phyloP scores from a whole-genome alignment of 2,797 vertebrate species.

The Cryptoblepharus egeriae region DNA sequence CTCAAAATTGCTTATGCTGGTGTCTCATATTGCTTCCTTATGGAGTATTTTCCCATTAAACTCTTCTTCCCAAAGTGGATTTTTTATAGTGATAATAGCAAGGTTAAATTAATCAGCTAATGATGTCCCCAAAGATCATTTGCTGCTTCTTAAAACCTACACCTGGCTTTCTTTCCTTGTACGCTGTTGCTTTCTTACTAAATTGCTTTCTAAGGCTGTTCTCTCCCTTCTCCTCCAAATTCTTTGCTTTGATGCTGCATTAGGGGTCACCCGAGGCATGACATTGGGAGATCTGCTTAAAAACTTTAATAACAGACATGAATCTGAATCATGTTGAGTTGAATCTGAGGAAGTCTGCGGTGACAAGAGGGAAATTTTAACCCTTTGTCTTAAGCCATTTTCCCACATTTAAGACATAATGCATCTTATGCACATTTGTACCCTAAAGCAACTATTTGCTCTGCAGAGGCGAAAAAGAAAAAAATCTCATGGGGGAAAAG shows the following conservation, averaged over 20 bases:
- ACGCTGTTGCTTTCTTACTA: not conserved
- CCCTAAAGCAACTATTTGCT: too few relatives aligned
- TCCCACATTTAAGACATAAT: too few relatives aligned
- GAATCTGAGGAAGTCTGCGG: not conserved
- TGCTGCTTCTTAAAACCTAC: not conserved
- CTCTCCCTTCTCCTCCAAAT: fast-evolving
- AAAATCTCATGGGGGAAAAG: too few relatives aligned
- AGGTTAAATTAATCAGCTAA: not conserved
- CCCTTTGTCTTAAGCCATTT: not conserved
- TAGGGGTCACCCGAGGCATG: not conserved
- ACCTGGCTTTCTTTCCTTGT: constrained; percentile 5
- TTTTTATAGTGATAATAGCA: not conserved
- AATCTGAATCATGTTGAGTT: too few relatives aligned
- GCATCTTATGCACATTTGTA: not conserved
- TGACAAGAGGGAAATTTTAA: not conserved
- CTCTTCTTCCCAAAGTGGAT: constrained; percentile 4
- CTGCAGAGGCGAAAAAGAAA: too few relatives aligned
- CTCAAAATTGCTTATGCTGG: constrained; percentile 30
- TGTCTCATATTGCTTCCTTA: constrained; percentile 36
- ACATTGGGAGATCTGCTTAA: not conserved
- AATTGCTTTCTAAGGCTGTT: not conserved
- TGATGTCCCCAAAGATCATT: constrained; percentile 19
- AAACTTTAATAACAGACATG: not conserved
- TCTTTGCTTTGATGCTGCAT: not conserved
- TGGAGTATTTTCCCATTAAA: constrained; percentile 7